Percentiles rank a stretch among this genome's conserved stretches.
phyloP scores from a whole-genome alignment of 2,797 vertebrate species.

The Neosalanx taihuensis region DNA sequence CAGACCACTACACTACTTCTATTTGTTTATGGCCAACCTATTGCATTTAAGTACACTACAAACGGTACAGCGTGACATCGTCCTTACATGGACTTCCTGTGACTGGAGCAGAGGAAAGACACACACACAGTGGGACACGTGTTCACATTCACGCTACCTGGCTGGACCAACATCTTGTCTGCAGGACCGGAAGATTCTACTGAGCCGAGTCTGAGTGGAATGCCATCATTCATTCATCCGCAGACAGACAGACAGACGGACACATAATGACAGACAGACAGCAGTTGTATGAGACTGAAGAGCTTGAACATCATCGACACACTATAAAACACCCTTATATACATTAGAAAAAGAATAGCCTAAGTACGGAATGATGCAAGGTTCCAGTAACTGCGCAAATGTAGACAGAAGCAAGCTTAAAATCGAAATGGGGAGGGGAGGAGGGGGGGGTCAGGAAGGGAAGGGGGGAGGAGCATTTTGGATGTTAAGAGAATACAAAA shows the following conservation, averaged over 20 bases:
- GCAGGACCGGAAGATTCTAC: background rate
- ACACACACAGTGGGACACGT: background rate
- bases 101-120: background rate
- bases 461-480: slow-evolving; percentile 26
- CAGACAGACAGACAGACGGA: background rate
- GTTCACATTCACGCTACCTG: background rate
- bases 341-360: slow-evolving; percentile 29
- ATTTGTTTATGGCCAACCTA: background rate
- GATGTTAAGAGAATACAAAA: slow-evolving; percentile 59
- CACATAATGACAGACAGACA: background rate
- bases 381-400: slow-evolving; percentile 44
- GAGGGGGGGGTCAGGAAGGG: slow-evolving; percentile 11
- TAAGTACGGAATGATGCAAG: slow-evolving; percentile 64
- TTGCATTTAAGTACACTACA: background rate
- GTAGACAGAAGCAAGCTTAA: slow-evolving; percentile 31
- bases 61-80: background rate
- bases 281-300: background rate
- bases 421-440: slow-evolving; percentile 23
- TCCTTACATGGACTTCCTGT: background rate
- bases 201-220: slow-evolving; percentile 15
- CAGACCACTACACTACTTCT: slow-evolving; percentile 1
- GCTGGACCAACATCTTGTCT: background rate
- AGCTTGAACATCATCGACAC: slow-evolving; percentile 57
- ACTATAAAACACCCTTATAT: slow-evolving; percentile 53
- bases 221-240: background rate